phyloP scores from a whole-genome alignment of 1,140 invertebrate genomes.

The Euwallacea similis region DNA sequence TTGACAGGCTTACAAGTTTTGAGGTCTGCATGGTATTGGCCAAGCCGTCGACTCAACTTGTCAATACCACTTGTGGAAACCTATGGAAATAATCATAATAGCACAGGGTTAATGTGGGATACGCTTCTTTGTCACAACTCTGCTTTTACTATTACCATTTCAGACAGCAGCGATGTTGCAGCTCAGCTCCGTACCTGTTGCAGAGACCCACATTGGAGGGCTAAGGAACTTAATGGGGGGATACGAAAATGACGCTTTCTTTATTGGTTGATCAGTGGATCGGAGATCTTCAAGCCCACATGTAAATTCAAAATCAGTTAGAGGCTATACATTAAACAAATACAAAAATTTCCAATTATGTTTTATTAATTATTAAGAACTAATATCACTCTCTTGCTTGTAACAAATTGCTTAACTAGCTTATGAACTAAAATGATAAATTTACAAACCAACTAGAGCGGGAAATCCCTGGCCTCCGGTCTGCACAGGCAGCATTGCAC shows the following conservation, averaged over 20 bases:
- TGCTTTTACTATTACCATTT: too few relatives aligned
- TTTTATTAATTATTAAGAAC: constrained; percentile 12
- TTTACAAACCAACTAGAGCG: constrained; percentile 49
- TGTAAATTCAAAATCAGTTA: constrained; percentile 47
- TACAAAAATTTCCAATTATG: background rate
- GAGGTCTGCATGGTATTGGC: constrained; percentile 26
- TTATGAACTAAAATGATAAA: constrained; percentile 33
- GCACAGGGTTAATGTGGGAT: constrained; percentile 1
- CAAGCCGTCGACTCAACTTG: constrained; percentile 37
- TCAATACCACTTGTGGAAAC: constrained; percentile 33
- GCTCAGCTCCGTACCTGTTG: too few relatives aligned
- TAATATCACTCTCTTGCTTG: constrained; percentile 41
- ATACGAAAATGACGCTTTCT: background rate
- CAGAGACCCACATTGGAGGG: background rate
- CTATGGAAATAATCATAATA: constrained; percentile 35
- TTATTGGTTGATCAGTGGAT: background rate
- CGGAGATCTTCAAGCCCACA: constrained; percentile 35
- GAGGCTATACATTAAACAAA: constrained; percentile 8
- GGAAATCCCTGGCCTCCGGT: constrained; percentile 34
- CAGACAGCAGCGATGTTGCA: too few relatives aligned
- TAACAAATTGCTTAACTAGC: constrained; percentile 23
- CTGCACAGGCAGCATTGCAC: constrained; percentile 40
- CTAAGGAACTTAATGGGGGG: background rate
- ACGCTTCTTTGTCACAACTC: background rate
- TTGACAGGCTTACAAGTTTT: constrained; percentile 4